phyloP scores from a whole-genome alignment of 2,797 vertebrate genomes.

The Propithecus deckenii region DNA sequence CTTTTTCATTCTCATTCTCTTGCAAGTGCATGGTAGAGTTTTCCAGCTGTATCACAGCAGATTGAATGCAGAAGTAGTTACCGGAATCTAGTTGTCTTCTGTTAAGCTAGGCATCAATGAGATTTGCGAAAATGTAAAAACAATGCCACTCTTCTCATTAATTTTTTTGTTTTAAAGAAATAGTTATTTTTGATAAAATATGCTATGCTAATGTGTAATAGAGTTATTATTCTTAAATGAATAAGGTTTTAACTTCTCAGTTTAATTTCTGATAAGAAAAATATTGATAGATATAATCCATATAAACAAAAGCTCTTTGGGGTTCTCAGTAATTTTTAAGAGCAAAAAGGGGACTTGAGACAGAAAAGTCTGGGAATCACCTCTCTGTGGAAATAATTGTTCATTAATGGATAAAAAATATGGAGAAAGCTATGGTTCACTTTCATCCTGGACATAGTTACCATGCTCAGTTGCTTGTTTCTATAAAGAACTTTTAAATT shows the following conservation, averaged over 20 bases:
- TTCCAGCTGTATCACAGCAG: background rate
- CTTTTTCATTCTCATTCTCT: background rate
- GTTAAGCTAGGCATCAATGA: background rate
- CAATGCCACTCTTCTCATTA: background rate
- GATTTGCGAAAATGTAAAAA: background rate
- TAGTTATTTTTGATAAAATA: background rate
- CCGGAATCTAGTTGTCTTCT: background rate
- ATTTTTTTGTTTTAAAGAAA: background rate
- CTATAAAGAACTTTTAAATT: background rate
- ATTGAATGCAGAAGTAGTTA: background rate
- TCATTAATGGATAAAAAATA: background rate
- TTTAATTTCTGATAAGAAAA: background rate
- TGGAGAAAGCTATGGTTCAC: background rate
- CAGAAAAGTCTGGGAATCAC: background rate
- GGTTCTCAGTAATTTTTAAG: background rate
- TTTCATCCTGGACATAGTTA: background rate
- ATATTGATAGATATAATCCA: background rate
- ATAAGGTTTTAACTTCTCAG: background rate
- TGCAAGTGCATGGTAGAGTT: background rate
- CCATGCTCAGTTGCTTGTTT: background rate
- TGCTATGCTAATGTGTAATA: background rate
- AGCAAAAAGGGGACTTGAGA: background rate
- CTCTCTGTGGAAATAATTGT: constrained; percentile 17
- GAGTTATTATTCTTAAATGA: background rate
- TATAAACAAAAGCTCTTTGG: background rate